Base-by-base conservation (phyloP, 2,113 vertebrate species). In the Orthonyx spaldingii region DNA sequence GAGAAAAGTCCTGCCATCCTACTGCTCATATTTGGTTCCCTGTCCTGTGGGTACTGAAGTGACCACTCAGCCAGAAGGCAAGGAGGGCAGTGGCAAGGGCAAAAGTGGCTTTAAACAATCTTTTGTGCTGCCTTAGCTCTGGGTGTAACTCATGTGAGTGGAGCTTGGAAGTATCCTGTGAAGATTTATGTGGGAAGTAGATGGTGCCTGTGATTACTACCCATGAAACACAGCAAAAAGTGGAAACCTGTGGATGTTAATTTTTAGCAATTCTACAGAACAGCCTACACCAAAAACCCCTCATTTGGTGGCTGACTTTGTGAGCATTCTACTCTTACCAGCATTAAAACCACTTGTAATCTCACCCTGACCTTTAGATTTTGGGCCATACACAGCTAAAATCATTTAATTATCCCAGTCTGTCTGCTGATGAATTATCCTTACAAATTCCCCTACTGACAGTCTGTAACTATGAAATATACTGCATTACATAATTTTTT, bases 401-500 rank as follows among this genome's bases (percentile, higher is more conserved):
- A 26, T 35, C 1, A n/a, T 26, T 5, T 63, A 41, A 89, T 78
- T 75, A 68, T 60, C 22, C 13, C 39, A 37, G 13, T 7, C 44
- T 79, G 30, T 46, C 30, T 76, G 57, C 52, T 86, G 41, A 66
- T 39, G 4, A 69, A 41, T 35, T 64, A 68, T 27, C 18, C 49
- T 55, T 64, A 20, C 41, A 70, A 74, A 66, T 71, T 82, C 47
- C 59, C 27, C 37, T 65, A 30, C 18, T 70, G 75, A 59, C 26
- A 59, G 23, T n/a, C 80, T 83, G n/a, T 24, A 90, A 56, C 16
- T 44, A 55, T 13, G 16, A 41, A 79, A 46, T n/a, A 64, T 16
- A 90, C 46, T 21, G 30, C 0, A 0, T 24, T 26, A 42, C 1
- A 1, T 33, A 17, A 16, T 17, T 82, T 72, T 75, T 16, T 21